Percentiles rank a stretch among this genome's conserved stretches.
Evolutionary conservation across 2,888 invertebrate species (phyloP).

Genomic region (Chamaedrilus cognettii): DNA sequence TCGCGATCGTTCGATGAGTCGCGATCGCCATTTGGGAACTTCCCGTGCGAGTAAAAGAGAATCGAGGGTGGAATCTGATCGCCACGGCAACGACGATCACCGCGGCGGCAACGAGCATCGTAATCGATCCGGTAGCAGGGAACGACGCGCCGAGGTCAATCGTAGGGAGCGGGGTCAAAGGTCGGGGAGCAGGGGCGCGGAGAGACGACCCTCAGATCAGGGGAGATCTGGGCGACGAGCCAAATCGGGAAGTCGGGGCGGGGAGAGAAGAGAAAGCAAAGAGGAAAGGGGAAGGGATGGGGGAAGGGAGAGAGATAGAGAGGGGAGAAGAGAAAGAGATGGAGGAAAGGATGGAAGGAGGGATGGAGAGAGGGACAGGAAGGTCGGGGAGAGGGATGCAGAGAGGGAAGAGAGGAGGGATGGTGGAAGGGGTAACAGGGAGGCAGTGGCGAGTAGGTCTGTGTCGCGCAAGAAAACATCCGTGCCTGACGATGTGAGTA

Average conservation of each 20-base stretch:
- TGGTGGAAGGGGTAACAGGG: neutral
- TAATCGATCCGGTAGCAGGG: neutral
- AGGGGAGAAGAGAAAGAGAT: neutral
- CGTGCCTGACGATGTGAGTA: no score
- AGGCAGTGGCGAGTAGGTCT: no score
- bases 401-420: neutral
- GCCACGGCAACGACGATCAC: no score
- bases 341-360: neutral
- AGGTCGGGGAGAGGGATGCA: neutral
- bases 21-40: neutral
- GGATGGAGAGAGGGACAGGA: constrained; percentile 1
- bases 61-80: neutral
- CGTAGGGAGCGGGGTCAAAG: no score
- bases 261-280: neutral
- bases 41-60: neutral
- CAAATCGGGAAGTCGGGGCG: neutral
- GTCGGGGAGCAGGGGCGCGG: neutral
- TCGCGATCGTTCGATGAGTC: neutral
- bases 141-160: neutral
- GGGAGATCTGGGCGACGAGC: no score
- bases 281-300: neutral
- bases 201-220: neutral
- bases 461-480: no score
- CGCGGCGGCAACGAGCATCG: neutral
- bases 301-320: neutral